Evolutionary conservation across 2,888 invertebrate species (phyloP).

Genomic region (Clivina fossor): DNA sequence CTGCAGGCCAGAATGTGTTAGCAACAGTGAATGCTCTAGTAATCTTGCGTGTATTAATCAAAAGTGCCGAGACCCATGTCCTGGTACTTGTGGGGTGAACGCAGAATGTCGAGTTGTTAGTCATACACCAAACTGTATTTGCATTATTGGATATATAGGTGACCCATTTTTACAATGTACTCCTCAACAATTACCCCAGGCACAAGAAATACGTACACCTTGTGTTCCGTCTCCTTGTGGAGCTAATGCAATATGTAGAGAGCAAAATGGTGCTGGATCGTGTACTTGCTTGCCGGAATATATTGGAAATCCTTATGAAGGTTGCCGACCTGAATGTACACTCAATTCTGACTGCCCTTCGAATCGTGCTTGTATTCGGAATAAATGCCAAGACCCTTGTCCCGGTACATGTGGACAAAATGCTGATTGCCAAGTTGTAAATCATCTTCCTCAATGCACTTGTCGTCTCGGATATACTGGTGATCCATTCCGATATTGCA

Average conservation of each 20-base stretch:
- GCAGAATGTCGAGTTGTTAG: constrained; percentile 75
- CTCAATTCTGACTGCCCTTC: constrained; percentile 71
- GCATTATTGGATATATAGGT: constrained; percentile 64
- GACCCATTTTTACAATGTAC: constrained; percentile 70
- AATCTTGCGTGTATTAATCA: constrained; percentile 71
- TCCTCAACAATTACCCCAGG: constrained; percentile 48
- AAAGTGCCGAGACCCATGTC: constrained; percentile 75
- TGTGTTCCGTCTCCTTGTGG: constrained; percentile 67
- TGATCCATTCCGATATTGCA: constrained; percentile 57
- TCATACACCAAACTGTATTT: constrained; percentile 78
- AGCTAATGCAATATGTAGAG: constrained; percentile 70
- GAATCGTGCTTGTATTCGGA: constrained; percentile 70
- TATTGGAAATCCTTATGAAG: constrained; percentile 76
- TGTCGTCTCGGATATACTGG: constrained; percentile 67
- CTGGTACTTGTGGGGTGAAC: constrained; percentile 69
- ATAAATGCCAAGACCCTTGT: constrained; percentile 76
- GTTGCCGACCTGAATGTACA: constrained; percentile 75
- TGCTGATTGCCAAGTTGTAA: constrained; percentile 70
- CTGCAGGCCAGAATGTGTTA: constrained; percentile 73
- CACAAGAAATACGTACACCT: constrained; percentile 52
- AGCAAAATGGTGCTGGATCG: constrained; percentile 63
- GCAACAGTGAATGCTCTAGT: constrained; percentile 69
- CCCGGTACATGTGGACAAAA: constrained; percentile 75
- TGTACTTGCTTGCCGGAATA: constrained; percentile 71
- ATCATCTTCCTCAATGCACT: constrained; percentile 69